These are phyloP conservation scores for Notoglanidium macrostoma DNA, from an alignment of 2,797 vertebrate species.

Conservation along the genomic window DNA sequence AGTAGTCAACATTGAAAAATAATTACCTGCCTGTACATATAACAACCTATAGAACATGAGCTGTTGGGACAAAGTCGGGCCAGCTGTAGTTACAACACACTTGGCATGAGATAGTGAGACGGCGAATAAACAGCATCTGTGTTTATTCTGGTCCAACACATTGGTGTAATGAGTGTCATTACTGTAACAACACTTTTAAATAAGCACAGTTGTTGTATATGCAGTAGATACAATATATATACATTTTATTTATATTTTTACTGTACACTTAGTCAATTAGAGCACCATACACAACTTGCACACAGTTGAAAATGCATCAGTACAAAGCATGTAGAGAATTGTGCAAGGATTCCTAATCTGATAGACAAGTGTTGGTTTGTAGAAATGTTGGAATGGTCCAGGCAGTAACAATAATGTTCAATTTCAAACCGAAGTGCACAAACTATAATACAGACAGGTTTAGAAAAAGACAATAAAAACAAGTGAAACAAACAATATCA, in stretches of 20 bases:
- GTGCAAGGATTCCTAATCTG: not conserved
- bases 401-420: not conserved
- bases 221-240: not conserved
- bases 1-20: not conserved
- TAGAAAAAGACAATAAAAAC: not conserved
- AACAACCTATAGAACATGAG: not conserved
- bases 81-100: not conserved
- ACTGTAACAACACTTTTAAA: not conserved
- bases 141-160: constrained; percentile 5
- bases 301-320: not conserved
- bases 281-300: not conserved
- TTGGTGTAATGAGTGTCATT: constrained; percentile 21
- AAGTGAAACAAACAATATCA: not conserved
- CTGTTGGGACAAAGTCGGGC: not conserved
- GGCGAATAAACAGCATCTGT: constrained; percentile 1
- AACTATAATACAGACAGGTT: not conserved
- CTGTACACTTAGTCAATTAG: not conserved
- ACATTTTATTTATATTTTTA: not conserved
- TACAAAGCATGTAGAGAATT: not conserved
- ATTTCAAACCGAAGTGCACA: not conserved
- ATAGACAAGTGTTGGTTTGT: not conserved
- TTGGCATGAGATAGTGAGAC: not conserved
- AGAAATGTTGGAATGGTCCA: not conserved
- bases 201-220: not conserved
- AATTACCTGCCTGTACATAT: not conserved